Percentiles rank a stretch among this genome's conserved stretches.
Conservation (phyloP, 2,888 invertebrate species). For the Tolmerus cingulatus region DNA sequence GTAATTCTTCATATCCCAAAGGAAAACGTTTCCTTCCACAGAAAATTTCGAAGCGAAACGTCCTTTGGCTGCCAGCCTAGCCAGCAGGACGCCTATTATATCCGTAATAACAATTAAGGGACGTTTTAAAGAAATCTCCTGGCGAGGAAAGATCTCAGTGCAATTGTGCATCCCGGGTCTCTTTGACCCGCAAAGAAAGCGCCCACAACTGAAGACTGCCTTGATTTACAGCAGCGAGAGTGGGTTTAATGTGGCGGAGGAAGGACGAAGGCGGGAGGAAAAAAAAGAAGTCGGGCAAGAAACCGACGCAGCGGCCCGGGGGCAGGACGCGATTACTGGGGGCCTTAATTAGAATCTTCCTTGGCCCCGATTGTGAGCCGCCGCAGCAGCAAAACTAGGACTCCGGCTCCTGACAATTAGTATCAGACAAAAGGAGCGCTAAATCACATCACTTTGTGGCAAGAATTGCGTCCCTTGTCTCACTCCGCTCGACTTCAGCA, state of each 20-base stretch:
- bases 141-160: not conserved
- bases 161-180: constrained; percentile 18
- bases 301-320: not conserved
- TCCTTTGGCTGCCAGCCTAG: not conserved
- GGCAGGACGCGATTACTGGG: not conserved
- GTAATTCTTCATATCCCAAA: not conserved
- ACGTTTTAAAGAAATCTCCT: not conserved
- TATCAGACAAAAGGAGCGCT: constrained; percentile 22
- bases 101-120: constrained; percentile 25
- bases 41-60: not conserved
- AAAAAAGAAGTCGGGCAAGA: not conserved
- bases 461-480: not conserved
- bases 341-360: constrained; percentile 31
- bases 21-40: constrained; percentile 4
- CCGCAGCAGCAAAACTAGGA: not conserved
- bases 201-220: constrained; percentile 3
- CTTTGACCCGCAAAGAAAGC: not conserved
- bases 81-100: constrained; percentile 13
- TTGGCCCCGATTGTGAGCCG: not conserved
- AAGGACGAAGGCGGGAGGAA: no score
- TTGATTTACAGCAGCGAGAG: not conserved
- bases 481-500: not conserved
- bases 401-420: constrained; percentile 23
- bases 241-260: not conserved
- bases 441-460: constrained; percentile 26